Evolutionary conservation across 2,888 invertebrate genomes (phyloP).

Genomic region (Strigamia transsilvanica): DNA sequence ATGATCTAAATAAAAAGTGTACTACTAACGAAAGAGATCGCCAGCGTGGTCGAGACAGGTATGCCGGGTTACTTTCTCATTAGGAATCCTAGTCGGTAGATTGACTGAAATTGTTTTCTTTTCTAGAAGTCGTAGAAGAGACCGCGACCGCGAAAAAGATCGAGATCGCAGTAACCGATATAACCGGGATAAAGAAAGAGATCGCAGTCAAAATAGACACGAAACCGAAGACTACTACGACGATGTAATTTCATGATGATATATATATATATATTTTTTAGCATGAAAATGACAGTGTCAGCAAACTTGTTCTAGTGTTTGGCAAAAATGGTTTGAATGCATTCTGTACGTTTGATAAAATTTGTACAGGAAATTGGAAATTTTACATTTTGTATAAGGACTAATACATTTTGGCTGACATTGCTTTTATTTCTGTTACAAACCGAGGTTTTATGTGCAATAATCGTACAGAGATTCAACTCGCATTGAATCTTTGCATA

Average conservation of each 20-base stretch:
- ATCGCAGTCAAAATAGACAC: slow-evolving; percentile 51
- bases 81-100: neutral
- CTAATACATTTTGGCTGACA: too few species aligned
- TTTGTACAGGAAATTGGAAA: too few species aligned
- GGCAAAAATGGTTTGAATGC: too few species aligned
- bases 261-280: neutral
- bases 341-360: too few species aligned
- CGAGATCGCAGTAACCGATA: slow-evolving; percentile 53
- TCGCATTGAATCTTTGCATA: too few species aligned
- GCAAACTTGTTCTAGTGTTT: too few species aligned
- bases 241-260: slow-evolving; percentile 40
- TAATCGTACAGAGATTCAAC: too few species aligned
- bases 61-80: too few species aligned
- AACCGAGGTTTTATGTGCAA: too few species aligned
- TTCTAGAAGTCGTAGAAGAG: slow-evolving; percentile 49
- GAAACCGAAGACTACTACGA: slow-evolving; percentile 40
- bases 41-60: slow-evolving; percentile 39
- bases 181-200: slow-evolving; percentile 55
- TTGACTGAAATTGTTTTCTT: neutral
- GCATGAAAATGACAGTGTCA: neutral
- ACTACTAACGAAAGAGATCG: neutral
- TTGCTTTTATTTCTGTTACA: too few species aligned
- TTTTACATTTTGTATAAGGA: too few species aligned
- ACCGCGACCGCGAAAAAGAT: slow-evolving; percentile 55
- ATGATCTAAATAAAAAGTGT: slow-evolving; percentile 28